phyloP scores from a whole-genome alignment of 2,888 invertebrate genomes.

The Chrysodeixis includens region DNA sequence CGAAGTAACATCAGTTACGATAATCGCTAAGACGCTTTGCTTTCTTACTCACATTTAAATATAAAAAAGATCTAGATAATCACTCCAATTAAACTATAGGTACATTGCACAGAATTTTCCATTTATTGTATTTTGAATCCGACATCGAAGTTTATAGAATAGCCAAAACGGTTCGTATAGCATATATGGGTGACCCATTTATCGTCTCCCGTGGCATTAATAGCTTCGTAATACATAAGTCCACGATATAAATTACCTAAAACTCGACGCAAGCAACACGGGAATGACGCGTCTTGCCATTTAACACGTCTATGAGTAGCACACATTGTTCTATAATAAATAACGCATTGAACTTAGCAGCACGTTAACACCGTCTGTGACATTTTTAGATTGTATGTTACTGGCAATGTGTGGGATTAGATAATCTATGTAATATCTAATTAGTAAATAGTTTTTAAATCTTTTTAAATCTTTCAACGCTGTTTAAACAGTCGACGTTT shows the following conservation, averaged over 20 bases:
- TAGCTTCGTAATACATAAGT: constrained; percentile 23
- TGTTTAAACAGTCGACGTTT: background rate
- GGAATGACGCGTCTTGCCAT: constrained; percentile 55
- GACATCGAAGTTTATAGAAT: background rate
- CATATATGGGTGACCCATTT: constrained; percentile 43
- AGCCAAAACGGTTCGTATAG: background rate
- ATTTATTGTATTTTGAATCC: background rate
- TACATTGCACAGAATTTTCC: background rate
- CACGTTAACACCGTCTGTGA: constrained; percentile 58
- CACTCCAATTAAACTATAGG: background rate
- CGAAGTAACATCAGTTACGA: background rate
- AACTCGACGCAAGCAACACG: constrained; percentile 38
- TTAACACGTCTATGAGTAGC: constrained; percentile 49
- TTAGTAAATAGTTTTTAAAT: background rate
- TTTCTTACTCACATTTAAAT: background rate
- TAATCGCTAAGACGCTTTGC: background rate
- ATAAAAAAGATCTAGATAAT: background rate
- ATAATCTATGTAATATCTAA: background rate
- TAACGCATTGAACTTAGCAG: constrained; percentile 58
- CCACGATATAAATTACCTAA: constrained; percentile 41
- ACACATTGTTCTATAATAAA: constrained; percentile 58
- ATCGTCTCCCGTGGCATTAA: constrained; percentile 17
- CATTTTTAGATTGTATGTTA: constrained; percentile 55
- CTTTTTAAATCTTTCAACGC: background rate
- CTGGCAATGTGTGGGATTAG: background rate